phyloP scores from a whole-genome alignment of 2,888 invertebrate species.

The Lomographa bimaculata region DNA sequence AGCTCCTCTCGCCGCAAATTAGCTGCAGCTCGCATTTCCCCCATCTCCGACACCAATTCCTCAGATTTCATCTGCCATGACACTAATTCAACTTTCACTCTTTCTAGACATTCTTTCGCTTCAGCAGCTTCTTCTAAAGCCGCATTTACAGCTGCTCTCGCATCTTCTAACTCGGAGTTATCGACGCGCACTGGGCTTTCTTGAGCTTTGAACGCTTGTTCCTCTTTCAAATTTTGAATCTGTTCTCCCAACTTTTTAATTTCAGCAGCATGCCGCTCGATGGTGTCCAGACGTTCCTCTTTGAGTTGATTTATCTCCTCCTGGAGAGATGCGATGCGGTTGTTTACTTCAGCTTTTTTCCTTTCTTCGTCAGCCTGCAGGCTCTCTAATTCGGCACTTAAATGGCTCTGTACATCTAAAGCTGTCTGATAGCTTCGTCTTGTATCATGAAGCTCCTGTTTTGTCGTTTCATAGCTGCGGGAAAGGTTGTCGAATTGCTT shows the following conservation, averaged over 20 bases:
- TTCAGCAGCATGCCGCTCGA: slow-evolving; percentile 58
- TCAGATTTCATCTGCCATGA: slow-evolving; percentile 67
- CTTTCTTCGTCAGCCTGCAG: slow-evolving; percentile 64
- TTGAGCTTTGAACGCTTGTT: slow-evolving; percentile 49
- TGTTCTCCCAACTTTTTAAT: slow-evolving; percentile 58
- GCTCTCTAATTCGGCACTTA: slow-evolving; percentile 68
- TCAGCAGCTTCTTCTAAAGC: slow-evolving; percentile 56
- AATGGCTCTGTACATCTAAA: slow-evolving; percentile 70
- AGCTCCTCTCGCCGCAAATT: slow-evolving; percentile 66
- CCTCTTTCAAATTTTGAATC: slow-evolving; percentile 63
- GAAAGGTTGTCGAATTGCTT: slow-evolving; percentile 68
- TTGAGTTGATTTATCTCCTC: slow-evolving; percentile 66
- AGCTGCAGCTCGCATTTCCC: slow-evolving; percentile 59
- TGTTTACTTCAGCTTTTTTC: slow-evolving; percentile 52
- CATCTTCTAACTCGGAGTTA: slow-evolving; percentile 65
- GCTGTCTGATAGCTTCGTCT: slow-evolving; percentile 71
- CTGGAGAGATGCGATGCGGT: slow-evolving; percentile 58
- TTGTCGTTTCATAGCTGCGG: slow-evolving; percentile 60
- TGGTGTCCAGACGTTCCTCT: slow-evolving; percentile 56
- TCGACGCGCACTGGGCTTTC: slow-evolving; percentile 59
- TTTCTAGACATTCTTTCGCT: slow-evolving; percentile 59
- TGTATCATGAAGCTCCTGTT: slow-evolving; percentile 74
- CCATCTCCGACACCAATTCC: slow-evolving; percentile 59
- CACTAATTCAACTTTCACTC: slow-evolving; percentile 52
- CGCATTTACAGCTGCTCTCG: slow-evolving; percentile 47